Percentiles rank a stretch among this genome's conserved stretches.
phyloP scores from a whole-genome alignment of 1,140 invertebrate genomes.

The Rhyacophila brunnea region DNA sequence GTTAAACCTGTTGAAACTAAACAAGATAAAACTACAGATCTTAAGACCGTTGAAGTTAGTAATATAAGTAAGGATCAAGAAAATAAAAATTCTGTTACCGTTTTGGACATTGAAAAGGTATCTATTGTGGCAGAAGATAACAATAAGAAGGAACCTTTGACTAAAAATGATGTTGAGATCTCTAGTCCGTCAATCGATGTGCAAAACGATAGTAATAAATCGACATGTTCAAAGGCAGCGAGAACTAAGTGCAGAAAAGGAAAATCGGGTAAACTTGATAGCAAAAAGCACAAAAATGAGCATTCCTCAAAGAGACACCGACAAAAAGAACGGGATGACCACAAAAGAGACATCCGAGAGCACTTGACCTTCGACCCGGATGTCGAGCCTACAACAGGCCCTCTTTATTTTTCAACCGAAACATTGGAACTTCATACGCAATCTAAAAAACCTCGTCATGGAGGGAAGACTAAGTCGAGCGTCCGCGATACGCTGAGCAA shows the following conservation, averaged over 20 bases:
- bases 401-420: slow-evolving; percentile 15
- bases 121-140: no score
- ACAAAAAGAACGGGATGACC: slow-evolving; percentile 10
- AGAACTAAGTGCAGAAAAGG: not conserved
- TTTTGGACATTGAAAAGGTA: no score
- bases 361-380: slow-evolving; percentile 10
- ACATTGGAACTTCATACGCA: slow-evolving; percentile 1
- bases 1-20: no score
- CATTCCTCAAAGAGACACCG: slow-evolving; percentile 13
- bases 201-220: no score
- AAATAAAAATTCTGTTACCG: no score
- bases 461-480: not conserved
- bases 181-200: no score
- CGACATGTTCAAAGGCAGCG: no score
- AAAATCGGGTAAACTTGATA: slow-evolving; percentile 9
- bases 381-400: not conserved
- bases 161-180: no score
- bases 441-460: not conserved
- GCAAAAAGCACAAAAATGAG: slow-evolving; percentile 18
- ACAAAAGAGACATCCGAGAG: slow-evolving; percentile 4
- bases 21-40: no score
- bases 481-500: slow-evolving; percentile 3
- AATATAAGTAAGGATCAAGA: no score
- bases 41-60: no score
- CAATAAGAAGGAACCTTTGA: no score